Evolutionary conservation across 2,113 vertebrate genomes (phyloP).

Genomic region (Macrotus californicus): DNA sequence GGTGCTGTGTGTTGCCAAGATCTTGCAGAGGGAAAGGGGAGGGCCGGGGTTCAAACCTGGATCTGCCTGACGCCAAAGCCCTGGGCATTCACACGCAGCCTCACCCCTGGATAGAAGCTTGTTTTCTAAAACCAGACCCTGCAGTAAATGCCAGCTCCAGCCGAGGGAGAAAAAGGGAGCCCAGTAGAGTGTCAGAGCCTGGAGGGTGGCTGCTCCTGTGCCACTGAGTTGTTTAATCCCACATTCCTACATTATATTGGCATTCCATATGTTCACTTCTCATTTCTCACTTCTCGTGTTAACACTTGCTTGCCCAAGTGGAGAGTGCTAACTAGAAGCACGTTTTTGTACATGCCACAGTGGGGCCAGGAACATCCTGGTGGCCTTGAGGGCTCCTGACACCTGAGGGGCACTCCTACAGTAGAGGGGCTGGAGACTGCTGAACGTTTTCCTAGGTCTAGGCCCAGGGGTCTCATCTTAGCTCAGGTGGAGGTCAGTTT

Average conservation of each 20-base stretch:
- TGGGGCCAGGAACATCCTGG: background rate
- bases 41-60: background rate
- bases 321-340: background rate
- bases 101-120: background rate
- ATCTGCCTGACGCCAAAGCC: background rate
- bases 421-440: background rate
- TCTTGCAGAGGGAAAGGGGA: background rate
- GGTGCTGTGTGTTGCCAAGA: background rate
- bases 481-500: background rate
- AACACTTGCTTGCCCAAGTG: slow-evolving; percentile 42
- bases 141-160: background rate
- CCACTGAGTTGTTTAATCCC: slow-evolving; percentile 36
- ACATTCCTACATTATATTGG: slow-evolving; percentile 7
- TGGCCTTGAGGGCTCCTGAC: background rate
- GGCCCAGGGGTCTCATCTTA: background rate
- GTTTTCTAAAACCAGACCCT: background rate
- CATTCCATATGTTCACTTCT: slow-evolving; percentile 31
- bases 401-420: background rate
- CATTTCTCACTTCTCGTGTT: background rate
- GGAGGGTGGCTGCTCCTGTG: background rate
- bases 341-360: background rate
- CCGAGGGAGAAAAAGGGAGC: background rate
- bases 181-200: background rate
- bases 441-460: background rate
- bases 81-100: background rate